Percentiles rank a stretch among this genome's conserved stretches.
phyloP scores from a whole-genome alignment of 2,888 invertebrate genomes.

The Linyphia triangularis region DNA sequence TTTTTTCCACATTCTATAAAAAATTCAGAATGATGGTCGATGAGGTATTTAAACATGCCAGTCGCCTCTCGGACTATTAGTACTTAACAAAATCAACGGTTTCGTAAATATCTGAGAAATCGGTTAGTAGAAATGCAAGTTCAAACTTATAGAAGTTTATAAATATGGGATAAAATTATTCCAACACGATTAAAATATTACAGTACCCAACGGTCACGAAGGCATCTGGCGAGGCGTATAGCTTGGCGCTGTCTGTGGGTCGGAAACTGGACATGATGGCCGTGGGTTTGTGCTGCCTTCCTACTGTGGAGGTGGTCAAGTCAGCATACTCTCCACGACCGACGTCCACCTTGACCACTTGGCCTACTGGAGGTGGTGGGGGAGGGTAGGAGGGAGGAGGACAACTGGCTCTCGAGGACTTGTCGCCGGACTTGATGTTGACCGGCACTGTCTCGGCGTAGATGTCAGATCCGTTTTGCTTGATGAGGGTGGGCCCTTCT shows the following conservation, averaged over 20 bases:
- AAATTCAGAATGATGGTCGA: too few relatives aligned
- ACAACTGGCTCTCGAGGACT: constrained; percentile 69
- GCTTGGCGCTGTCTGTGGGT: constrained; percentile 89
- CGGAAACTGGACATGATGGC: constrained; percentile 91
- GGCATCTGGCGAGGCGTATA: constrained; percentile 86
- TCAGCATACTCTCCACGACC: constrained; percentile 74
- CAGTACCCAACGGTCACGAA: constrained; percentile 66
- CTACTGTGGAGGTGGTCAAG: constrained; percentile 46
- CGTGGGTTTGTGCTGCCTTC: constrained; percentile 64
- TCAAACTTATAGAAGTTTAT: too few relatives aligned
- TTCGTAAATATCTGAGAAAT: too few relatives aligned
- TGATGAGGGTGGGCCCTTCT: constrained; percentile 65
- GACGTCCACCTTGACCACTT: constrained; percentile 74
- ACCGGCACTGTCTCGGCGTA: constrained; percentile 77
- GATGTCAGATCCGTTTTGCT: constrained; percentile 74
- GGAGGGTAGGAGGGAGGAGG: constrained; percentile 91
- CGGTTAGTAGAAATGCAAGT: too few relatives aligned
- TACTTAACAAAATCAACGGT: too few relatives aligned
- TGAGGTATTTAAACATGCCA: too few relatives aligned
- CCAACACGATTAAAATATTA: too few relatives aligned
- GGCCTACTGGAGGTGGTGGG: constrained; percentile 85
- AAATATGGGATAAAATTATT: too few relatives aligned
- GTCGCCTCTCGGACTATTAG: too few relatives aligned
- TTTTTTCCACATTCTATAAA: too few relatives aligned
- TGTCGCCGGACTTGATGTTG: constrained; percentile 58